Evolutionary conservation across 1,140 invertebrate species (phyloP).

Genomic region (Anastrepha ludens): DNA sequence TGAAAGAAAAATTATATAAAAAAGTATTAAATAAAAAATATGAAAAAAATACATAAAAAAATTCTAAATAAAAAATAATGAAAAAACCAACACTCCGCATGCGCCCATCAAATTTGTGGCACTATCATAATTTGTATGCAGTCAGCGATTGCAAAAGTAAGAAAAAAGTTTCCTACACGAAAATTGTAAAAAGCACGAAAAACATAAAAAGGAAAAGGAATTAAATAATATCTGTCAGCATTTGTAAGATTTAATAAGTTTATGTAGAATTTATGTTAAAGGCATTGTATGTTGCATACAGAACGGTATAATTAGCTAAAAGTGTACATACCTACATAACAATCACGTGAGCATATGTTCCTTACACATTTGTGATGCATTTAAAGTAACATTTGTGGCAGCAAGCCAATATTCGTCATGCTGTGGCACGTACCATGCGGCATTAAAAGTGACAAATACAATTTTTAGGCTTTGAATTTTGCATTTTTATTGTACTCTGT

Average conservation of each 20-base stretch:
- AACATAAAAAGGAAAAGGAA: conserved; percentile 20
- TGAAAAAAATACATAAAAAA: too few species aligned
- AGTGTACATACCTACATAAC: too few species aligned
- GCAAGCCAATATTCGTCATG: not conserved
- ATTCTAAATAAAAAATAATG: too few species aligned
- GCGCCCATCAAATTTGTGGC: not conserved
- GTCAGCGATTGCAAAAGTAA: not conserved
- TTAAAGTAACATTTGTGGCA: not conserved
- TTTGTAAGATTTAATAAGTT: conserved; percentile 45
- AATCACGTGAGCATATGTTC: too few species aligned
- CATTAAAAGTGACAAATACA: conserved; percentile 34
- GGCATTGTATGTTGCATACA: not conserved
- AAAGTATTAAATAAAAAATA: too few species aligned
- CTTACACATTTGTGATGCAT: too few species aligned
- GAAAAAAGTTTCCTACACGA: not conserved
- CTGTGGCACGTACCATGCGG: not conserved
- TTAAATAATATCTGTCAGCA: conserved; percentile 50
- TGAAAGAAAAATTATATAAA: too few species aligned
- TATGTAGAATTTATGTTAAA: conserved; percentile 49
- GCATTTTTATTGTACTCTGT: not conserved
- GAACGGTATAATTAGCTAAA: not conserved
- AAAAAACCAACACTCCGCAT: too few species aligned
- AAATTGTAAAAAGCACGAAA: not conserved
- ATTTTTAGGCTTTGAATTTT: conserved; percentile 14
- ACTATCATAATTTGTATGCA: conserved; percentile 26